These are phyloP conservation scores for Molorchus minor DNA, from an alignment of 2,888 invertebrate genomes.

Conservation along the genomic window DNA sequence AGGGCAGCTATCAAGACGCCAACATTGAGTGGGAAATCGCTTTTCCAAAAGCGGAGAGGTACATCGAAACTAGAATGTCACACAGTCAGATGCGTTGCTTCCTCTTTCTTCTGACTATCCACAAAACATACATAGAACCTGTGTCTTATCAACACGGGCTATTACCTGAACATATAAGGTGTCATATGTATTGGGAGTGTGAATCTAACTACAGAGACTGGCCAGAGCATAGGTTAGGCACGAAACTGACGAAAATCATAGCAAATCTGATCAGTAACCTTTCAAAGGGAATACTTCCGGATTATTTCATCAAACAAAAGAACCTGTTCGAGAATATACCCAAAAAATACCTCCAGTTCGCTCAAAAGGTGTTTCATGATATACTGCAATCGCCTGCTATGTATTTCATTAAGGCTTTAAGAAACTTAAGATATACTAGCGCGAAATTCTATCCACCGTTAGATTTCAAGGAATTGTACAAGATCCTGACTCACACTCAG, in stretches of 20 bases:
- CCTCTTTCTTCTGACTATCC: constrained; percentile 72
- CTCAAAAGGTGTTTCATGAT: constrained; percentile 73
- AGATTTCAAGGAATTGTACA: constrained; percentile 48
- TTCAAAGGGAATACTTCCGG: constrained; percentile 70
- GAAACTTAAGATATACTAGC: constrained; percentile 70
- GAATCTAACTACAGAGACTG: constrained; percentile 77
- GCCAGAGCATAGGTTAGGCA: constrained; percentile 79
- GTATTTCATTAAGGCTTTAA: constrained; percentile 74
- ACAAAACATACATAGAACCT: constrained; percentile 77
- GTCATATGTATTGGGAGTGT: constrained; percentile 81
- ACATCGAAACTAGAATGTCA: constrained; percentile 76
- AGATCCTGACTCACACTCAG: constrained; percentile 34
- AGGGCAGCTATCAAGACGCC: constrained; percentile 57
- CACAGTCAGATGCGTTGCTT: constrained; percentile 78
- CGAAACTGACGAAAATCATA: constrained; percentile 72
- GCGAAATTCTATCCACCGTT: constrained; percentile 48
- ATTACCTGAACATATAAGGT: constrained; percentile 76
- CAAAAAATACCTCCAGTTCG: constrained; percentile 68
- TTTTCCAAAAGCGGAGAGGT: constrained; percentile 81
- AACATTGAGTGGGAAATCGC: constrained; percentile 81
- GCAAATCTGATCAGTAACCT: constrained; percentile 71
- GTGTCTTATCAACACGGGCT: constrained; percentile 72
- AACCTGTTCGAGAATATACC: constrained; percentile 81
- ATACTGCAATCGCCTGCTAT: constrained; percentile 77
- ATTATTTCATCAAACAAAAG: constrained; percentile 76